Conservation (phyloP, 1,140 invertebrate genomes). For the Drosophila melanica region DNA sequence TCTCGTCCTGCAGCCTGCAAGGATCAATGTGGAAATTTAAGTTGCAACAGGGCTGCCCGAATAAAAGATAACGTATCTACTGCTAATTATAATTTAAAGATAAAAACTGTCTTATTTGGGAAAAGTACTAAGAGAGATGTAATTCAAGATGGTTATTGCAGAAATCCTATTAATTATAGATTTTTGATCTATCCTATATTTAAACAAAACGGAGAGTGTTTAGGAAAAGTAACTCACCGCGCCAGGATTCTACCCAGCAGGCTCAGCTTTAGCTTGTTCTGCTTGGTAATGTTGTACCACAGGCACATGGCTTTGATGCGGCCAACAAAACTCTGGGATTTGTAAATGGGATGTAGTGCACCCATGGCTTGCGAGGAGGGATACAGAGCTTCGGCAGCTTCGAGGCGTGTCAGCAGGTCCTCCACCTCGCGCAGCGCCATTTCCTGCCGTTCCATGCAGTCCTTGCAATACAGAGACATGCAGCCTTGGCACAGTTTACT, state of each 20-base stretch:
- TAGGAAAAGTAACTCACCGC: slow-evolving; percentile 72
- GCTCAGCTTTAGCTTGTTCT: slow-evolving; percentile 91
- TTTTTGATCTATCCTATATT: too few relatives aligned
- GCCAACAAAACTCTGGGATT: slow-evolving; percentile 87
- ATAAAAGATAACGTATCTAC: too few relatives aligned
- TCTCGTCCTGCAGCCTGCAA: slow-evolving; percentile 77
- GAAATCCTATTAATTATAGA: too few relatives aligned
- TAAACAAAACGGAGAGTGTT: too few relatives aligned
- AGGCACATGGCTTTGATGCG: slow-evolving; percentile 92
- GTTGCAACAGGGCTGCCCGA: neutral
- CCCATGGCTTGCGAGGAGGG: slow-evolving; percentile 92
- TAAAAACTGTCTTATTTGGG: too few relatives aligned
- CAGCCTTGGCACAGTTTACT: slow-evolving; percentile 85
- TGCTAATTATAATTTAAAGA: too few relatives aligned
- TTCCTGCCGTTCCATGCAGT: slow-evolving; percentile 88
- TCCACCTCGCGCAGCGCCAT: slow-evolving; percentile 90
- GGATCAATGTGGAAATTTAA: neutral
- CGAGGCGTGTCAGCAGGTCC: slow-evolving; percentile 88
- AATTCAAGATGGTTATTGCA: too few relatives aligned
- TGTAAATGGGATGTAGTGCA: slow-evolving; percentile 89
- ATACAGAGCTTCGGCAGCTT: slow-evolving; percentile 92
- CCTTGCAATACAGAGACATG: slow-evolving; percentile 88
- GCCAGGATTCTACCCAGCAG: slow-evolving; percentile 91
- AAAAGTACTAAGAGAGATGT: too few relatives aligned
- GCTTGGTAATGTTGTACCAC: slow-evolving; percentile 95